Evolutionary conservation across 1,140 invertebrate genomes (phyloP).

Genomic region (Drosophila albomicans): DNA sequence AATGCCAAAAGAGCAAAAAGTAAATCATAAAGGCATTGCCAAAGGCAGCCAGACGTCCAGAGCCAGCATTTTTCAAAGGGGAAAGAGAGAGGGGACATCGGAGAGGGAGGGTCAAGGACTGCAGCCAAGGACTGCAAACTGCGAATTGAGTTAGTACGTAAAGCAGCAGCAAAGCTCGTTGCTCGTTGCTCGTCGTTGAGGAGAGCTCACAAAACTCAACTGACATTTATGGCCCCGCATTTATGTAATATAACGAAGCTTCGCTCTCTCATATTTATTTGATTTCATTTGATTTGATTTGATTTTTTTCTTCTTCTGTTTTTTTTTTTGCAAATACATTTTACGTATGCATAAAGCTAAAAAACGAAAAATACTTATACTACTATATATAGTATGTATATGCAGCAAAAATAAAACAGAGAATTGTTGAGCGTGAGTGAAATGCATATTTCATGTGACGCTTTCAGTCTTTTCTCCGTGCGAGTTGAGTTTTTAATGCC

Average conservation of each 20-base stretch:
- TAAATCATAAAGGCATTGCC: constrained; percentile 70
- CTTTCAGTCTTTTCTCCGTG: not conserved
- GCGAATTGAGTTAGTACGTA: constrained; percentile 30
- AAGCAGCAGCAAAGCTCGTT: constrained; percentile 4
- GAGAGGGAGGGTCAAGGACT: not conserved
- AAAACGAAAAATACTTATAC: not conserved
- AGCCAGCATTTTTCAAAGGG: constrained; percentile 14
- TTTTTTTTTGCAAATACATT: constrained; percentile 9
- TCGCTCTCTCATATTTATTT: constrained; percentile 5
- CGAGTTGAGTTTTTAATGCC: not conserved
- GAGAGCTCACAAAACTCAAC: constrained; percentile 7
- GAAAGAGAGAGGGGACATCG: constrained; percentile 4
- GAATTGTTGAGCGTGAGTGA: too few species aligned
- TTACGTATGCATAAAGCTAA: constrained; percentile 6
- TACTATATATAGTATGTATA: too few species aligned
- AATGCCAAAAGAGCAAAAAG: constrained; percentile 55
- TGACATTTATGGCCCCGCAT: constrained; percentile 46
- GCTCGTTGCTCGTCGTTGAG: too few species aligned
- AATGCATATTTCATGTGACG: constrained; percentile 2
- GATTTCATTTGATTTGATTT: constrained; percentile 12
- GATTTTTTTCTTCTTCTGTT: not conserved
- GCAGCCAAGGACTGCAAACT: constrained; percentile 1
- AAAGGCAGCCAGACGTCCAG: constrained; percentile 7
- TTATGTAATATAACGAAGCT: constrained; percentile 21
- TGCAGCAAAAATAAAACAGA: not conserved